Evolutionary conservation across 2,113 vertebrate genomes (phyloP).

Genomic region (Rhadina sibilatrix): DNA sequence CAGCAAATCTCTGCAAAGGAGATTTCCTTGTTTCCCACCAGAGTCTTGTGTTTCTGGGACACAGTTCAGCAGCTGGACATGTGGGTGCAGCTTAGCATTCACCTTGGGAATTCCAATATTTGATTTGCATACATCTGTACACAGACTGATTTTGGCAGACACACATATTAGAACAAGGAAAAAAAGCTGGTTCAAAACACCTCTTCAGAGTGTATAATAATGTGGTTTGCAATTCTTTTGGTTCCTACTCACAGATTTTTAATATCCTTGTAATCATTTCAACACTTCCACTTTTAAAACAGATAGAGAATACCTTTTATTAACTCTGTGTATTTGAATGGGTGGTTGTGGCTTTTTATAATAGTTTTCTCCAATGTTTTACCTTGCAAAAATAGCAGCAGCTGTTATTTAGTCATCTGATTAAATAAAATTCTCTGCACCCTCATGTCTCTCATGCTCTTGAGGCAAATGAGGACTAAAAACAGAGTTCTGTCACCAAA

Average conservation of each 20-base stretch:
- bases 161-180: not conserved
- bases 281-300: not conserved
- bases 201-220: not conserved
- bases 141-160: not conserved
- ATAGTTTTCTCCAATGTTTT: not conserved
- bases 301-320: not conserved
- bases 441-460: not conserved
- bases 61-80: not conserved
- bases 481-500: not conserved
- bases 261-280: not conserved
- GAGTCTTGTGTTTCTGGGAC: not conserved
- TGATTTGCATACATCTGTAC: not conserved
- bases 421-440: not conserved
- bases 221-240: not conserved
- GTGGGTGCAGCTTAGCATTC: not conserved
- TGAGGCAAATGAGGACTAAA: not conserved
- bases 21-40: conserved; percentile 13
- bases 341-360: accelerated
- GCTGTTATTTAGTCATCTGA: not conserved
- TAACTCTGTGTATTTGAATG: not conserved
- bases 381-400: not conserved
- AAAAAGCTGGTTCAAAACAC: not conserved
- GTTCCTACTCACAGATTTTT: not conserved
- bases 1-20: not conserved
- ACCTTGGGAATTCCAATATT: conserved; percentile 1